Conservation (phyloP, 2,113 vertebrate species). For the Paramisgurnus dabryanus region DNA sequence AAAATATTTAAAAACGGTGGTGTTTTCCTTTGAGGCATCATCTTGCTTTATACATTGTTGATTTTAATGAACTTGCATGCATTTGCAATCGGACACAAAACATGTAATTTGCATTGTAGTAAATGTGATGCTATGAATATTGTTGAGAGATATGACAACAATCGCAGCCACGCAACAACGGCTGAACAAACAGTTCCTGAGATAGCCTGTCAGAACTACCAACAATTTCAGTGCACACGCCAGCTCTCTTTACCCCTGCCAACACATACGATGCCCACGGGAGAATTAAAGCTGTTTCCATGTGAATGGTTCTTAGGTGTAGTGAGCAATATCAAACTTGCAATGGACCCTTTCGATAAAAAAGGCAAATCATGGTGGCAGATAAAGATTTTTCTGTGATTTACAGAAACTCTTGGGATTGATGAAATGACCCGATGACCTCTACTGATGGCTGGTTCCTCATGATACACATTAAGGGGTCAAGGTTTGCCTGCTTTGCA, state of each 20-base stretch:
- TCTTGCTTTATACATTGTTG: conserved; percentile 2
- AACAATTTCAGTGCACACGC: background rate
- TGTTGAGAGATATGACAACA: conserved; percentile 4
- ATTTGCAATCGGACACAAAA: background rate
- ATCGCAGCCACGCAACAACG: background rate
- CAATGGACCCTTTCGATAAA: background rate
- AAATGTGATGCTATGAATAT: conserved; percentile 15
- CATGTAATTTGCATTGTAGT: background rate
- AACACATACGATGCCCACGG: background rate
- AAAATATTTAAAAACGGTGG: too few relatives aligned
- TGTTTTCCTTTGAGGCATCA: too few relatives aligned
- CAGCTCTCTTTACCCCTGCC: background rate
- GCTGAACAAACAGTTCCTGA: conserved; percentile 38
- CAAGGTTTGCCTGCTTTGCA: too few relatives aligned
- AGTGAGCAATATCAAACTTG: background rate
- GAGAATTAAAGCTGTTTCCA: background rate
- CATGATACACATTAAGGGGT: too few relatives aligned
- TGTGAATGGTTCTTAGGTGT: conserved; percentile 3
- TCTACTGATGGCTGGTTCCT: background rate
- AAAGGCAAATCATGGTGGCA: conserved; percentile 8
- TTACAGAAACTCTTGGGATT: background rate
- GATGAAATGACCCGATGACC: background rate
- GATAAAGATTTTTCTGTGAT: conserved; percentile 10
- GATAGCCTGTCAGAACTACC: conserved; percentile 25
- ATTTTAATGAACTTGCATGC: background rate